These are phyloP conservation scores for Drosophila mimetica DNA, from an alignment of 2,888 invertebrate species.

Conservation along the genomic window DNA sequence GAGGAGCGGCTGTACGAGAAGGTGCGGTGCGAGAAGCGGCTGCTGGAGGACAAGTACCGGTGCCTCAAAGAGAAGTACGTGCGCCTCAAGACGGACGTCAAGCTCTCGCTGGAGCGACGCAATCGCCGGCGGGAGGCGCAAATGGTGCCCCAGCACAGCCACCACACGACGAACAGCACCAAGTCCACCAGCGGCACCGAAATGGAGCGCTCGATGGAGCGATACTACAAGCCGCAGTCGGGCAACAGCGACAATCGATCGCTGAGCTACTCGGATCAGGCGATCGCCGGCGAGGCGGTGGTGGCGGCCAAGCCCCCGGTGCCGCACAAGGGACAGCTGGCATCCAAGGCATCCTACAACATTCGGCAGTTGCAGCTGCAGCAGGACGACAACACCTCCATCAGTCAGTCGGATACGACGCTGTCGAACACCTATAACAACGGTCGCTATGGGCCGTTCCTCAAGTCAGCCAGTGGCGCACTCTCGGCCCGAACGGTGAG, in stretches of 20 bases:
- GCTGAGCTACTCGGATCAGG: constrained; percentile 77
- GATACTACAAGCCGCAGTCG: constrained; percentile 87
- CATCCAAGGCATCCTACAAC: constrained; percentile 71
- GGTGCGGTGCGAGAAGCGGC: constrained; percentile 88
- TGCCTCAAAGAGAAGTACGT: constrained; percentile 93
- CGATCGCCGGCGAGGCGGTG: constrained; percentile 43
- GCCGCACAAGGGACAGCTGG: constrained; percentile 80
- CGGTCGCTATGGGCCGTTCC: constrained; percentile 75
- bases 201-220: constrained; percentile 89
- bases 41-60: constrained; percentile 91
- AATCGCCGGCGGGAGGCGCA: constrained; percentile 88
- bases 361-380: constrained; percentile 82
- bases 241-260: constrained; percentile 84
- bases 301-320: constrained; percentile 71
- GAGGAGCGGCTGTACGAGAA: constrained; percentile 87
- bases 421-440: constrained; percentile 83
- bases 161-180: constrained; percentile 84
- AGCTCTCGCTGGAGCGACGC: constrained; percentile 90
- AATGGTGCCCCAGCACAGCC: constrained; percentile 71
- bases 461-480: constrained; percentile 41
- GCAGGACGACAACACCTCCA: constrained; percentile 82
- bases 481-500: constrained; percentile 59
- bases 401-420: constrained; percentile 84
- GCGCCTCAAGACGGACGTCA: constrained; percentile 91
- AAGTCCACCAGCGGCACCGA: constrained; percentile 87